These are phyloP conservation scores for Notothenia rossii DNA, from an alignment of 2,113 vertebrate species.

Conservation along the genomic window DNA sequence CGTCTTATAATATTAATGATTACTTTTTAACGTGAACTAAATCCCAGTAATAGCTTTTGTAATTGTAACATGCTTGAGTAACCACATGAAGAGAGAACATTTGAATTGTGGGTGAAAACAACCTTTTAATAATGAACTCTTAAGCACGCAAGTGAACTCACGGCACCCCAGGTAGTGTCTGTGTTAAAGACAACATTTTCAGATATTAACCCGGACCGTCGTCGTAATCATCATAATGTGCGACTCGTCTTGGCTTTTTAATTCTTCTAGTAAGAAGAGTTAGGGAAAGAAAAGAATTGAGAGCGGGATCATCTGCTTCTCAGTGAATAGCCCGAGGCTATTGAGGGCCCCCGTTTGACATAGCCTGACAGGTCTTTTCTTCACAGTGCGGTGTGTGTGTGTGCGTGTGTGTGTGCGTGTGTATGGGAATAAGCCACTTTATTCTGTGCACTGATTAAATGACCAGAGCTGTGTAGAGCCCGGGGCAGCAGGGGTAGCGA, in stretches of 20 bases:
- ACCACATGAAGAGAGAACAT: background rate
- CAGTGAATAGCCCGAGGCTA: constrained; percentile 62
- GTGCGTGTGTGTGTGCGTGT: background rate
- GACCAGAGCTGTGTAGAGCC: constrained; percentile 45
- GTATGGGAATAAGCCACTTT: constrained; percentile 57
- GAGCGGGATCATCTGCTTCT: constrained; percentile 69
- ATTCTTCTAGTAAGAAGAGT: constrained; percentile 34
- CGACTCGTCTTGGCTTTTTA: constrained; percentile 49
- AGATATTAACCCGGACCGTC: background rate
- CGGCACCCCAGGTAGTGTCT: background rate
- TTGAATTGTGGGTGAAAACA: background rate
- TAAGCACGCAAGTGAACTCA: background rate
- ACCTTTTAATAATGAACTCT: background rate
- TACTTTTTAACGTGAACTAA: background rate
- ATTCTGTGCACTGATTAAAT: constrained; percentile 67
- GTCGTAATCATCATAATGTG: constrained; percentile 11
- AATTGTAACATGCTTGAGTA: background rate
- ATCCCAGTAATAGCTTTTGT: background rate
- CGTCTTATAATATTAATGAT: background rate
- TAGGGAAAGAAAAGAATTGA: constrained; percentile 44
- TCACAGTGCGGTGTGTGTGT: background rate
- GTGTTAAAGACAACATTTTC: background rate
- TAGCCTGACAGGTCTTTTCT: constrained; percentile 73
- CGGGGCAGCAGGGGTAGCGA: constrained; percentile 43
- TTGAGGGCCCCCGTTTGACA: constrained; percentile 64